Evolutionary conservation across 2,888 invertebrate genomes (phyloP), one percentile per base, ranked within the genome.

Genomic region (Papilio demoleus): DNA sequence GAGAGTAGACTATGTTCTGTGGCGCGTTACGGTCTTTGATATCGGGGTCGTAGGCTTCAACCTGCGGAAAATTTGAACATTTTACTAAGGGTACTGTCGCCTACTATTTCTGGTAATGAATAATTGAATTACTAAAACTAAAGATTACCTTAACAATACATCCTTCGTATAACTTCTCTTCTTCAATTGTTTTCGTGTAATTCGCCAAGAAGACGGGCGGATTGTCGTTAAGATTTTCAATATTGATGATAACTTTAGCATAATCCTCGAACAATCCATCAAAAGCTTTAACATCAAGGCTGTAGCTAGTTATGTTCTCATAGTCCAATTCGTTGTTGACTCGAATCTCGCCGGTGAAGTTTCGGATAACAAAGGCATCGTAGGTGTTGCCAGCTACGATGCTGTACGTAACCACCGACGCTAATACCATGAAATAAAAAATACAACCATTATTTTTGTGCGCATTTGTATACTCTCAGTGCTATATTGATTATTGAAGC

Each of bases 181-280:
- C 97, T 60, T 94, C 90, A 70, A 97, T 96, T 0, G 95, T 95
- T 62, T 95, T 95, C 65, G 95, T 95, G 77, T 95, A 95, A 62
- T 95, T 93, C 63, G 95, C 95, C 60, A 94, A 86, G 80, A 99
- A 99, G 1, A 95, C 94, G 0, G 99, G 99, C 0, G 96, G 95
- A 85, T 98, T 98, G 83, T 99, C 99, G 81, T 99, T 99, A 58
- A 98, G 96, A 84, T 99, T 97, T 75, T 95, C 96, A 65, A 98
- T 96, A 75, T 95, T 95, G 61, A 99, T 97, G 62, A 95, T 94
- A 0, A 99, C 98, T 75, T 94, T 95, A 0, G 98, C 96, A 67
- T 95, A 95, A 79, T 97, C 97, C 73, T 97, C 95, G 82, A 94
- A 97, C 62, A 95, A 93, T 1, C 98, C 98, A 83, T 98, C 97